Evolutionary conservation across 2,113 vertebrate genomes (phyloP).

Genomic region (Columbina picui): DNA sequence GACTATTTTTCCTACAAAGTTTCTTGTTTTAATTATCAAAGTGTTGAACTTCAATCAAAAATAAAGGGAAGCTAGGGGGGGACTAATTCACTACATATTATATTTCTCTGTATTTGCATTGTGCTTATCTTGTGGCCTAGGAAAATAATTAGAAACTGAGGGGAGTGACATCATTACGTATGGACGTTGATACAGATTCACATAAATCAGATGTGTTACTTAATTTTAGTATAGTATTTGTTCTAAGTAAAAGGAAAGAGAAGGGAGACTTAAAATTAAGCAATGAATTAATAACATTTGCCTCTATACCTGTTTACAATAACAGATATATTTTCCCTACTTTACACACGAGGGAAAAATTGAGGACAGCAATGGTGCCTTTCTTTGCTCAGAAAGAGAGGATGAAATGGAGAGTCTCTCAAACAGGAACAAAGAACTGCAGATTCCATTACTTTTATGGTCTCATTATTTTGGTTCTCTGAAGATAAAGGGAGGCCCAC

Average conservation of each 20-base stretch:
- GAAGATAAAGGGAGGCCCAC: neutral
- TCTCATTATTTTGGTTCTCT: neutral
- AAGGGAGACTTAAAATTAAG: neutral
- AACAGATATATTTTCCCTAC: neutral
- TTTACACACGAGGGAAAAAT: neutral
- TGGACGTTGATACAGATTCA: neutral
- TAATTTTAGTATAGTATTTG: neutral
- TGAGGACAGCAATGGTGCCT: neutral
- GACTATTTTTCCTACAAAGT: neutral
- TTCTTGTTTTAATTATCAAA: neutral
- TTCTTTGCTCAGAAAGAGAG: neutral
- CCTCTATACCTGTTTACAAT: neutral
- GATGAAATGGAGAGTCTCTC: neutral
- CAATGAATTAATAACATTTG: neutral
- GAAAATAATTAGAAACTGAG: neutral
- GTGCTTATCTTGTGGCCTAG: neutral
- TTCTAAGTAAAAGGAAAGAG: neutral
- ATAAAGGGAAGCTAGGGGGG: neutral
- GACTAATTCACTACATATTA: neutral
- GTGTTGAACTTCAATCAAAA: neutral
- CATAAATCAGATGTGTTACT: conserved; percentile 11
- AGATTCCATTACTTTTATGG: neutral
- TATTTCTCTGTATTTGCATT: neutral
- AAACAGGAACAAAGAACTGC: neutral
- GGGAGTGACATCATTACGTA: neutral